These are phyloP conservation scores for Glaucidium brasilianum DNA, from an alignment of 2,113 vertebrate species.

Conservation along the genomic window DNA sequence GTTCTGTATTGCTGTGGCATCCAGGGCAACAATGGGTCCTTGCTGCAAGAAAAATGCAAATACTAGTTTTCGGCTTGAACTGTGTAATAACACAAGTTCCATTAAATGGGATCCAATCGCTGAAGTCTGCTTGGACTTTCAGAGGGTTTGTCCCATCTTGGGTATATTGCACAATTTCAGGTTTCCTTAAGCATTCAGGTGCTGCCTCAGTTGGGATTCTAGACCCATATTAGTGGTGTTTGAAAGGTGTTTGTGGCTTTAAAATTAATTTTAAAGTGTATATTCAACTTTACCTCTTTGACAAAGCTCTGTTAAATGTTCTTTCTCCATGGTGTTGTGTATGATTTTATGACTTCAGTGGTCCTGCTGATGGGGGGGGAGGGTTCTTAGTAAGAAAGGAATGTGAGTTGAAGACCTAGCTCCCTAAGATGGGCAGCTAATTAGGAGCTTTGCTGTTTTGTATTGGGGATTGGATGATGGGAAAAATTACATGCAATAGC, in stretches of 20 bases:
- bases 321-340: not conserved
- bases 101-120: not conserved
- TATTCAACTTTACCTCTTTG: not conserved
- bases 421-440: not conserved
- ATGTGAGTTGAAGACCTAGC: not conserved
- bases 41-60: not conserved
- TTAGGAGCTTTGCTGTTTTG: not conserved
- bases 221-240: not conserved
- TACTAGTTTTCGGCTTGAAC: not conserved
- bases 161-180: not conserved
- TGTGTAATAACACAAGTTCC: not conserved
- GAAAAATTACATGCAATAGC: not conserved
- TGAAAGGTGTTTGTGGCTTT: not conserved
- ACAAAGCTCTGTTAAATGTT: not conserved
- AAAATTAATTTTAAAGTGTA: rapidly evolving
- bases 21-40: not conserved
- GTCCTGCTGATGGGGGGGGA: not conserved
- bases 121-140: not conserved
- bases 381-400: not conserved
- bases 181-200: not conserved
- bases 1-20: not conserved
- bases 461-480: not conserved
- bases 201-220: not conserved
- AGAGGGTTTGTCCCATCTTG: not conserved
- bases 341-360: not conserved